Evolutionary conservation across 2,888 invertebrate species (phyloP), one percentile per base, ranked within the genome.

Genomic region (Aleiodes leptofemur): DNA sequence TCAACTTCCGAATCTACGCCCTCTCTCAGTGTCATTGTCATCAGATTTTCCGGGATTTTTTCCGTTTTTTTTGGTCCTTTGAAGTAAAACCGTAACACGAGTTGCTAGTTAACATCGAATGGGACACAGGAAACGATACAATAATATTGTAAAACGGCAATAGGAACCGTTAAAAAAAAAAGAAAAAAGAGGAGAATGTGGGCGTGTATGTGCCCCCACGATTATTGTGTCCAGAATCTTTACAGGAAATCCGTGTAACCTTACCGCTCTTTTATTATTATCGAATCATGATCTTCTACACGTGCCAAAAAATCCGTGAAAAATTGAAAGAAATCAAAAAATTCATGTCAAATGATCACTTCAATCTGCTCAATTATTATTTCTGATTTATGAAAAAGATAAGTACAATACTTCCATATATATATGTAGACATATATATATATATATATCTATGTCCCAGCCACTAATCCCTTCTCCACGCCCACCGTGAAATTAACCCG

Each of bases 51-150:
- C 16, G 57, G 56, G 50, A 56, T 57, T 66, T 14, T 72, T 61
- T 43, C 59, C 23, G 1, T 23, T 23, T 23, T 23, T 23, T 23
- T 23, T 23, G 23, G 23, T 23, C 48, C 50, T 59, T 16, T 8
- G 29, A 51, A 61, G 69, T 23, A 48, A 31, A 68, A 51, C 50
- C 23, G 74, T 77, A 71, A 77, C 74, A 71, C 72, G 71, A 68
- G 68, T 68, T 69, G 77, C 78, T 79, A 79, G 76, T 82, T 82
- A 77, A 76, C 59, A 57, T 73, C 68, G 74, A 50, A 78, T 78
- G 79, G 79, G 72, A 77, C 43, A 55, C 79, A 82, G 82, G 82
- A 81, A 82, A 72, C 81, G 84, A 82, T 82, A 84, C 83, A 86
- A 86, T 83, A 81, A 84, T 82, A 82, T 81, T 81, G 78, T 80